Base-by-base conservation (phyloP, 2,797 vertebrate species). In the Myotis findleyi region DNA sequence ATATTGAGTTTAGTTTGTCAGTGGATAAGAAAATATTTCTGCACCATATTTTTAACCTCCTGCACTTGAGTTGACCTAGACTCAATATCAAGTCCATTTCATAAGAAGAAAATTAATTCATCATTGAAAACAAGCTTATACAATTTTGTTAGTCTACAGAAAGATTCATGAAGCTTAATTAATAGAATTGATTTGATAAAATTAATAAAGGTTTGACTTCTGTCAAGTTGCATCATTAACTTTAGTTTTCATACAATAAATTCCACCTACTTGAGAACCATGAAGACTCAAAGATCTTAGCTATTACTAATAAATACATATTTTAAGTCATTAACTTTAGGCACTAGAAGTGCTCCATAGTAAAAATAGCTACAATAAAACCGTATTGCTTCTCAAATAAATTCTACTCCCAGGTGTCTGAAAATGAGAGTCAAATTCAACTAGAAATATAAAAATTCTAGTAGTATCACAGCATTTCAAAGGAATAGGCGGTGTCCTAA, bases 91-190 rank as follows among this genome's bases (percentile, higher is more conserved):
- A 87, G 55, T 79, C 8, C 21, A 64, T 91, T 87, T 92, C 49
- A 92, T 87, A 33, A 95, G 27, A 81, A 94, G 53, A 95, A 95
- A 95, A 88, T 36, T 69, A 84, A 94, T 62, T 96, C 30, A 89
- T 77, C 25, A 49, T 14, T 57, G n/a, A 96, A 92, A 71, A 27
- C 83, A 81, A 91, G 64, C 21, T 81, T 41, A 3, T 72, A 71
- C 44, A 87, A 41, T 86, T 93, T 41, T 91, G 23, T 57, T 92
- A 36, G 21, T 85, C 16, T 51, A 1, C 8, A 47, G 44, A 79
- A 94, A 64, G 55, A 71, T 27, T 59, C 90, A 76, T 18, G 90
- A 77, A 62, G 6, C 44, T 84, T 79, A 87, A 62, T 76, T 81
- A 27, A n/a, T 57, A 80, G 14, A 89, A 69, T 72, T 49, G 38